Conservation (phyloP, 2,797 vertebrate genomes). For the Pagetopsis macropterus region DNA sequence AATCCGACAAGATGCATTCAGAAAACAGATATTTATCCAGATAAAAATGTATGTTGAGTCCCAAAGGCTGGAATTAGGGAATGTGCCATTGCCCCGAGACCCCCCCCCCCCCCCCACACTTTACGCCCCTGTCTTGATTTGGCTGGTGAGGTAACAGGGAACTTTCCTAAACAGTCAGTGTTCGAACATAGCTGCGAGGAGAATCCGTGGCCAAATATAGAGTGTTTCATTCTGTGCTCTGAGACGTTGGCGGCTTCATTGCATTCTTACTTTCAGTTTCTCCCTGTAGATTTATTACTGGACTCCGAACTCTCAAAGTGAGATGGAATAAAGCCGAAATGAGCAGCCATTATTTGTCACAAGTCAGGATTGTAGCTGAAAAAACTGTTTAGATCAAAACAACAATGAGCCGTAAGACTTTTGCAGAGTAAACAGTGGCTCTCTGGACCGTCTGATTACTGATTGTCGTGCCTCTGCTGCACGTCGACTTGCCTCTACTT, state of each 20-base stretch:
- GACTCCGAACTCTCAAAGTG: slow-evolving; percentile 5
- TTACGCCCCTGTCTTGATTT: no score
- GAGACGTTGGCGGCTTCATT: slow-evolving; percentile 19
- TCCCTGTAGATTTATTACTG: slow-evolving; percentile 2
- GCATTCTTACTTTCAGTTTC: slow-evolving; percentile 49
- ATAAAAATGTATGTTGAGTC: no score
- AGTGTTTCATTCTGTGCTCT: slow-evolving; percentile 27
- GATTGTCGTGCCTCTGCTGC: neutral
- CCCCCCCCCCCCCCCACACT: no score
- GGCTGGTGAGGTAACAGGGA: neutral
- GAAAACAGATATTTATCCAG: no score
- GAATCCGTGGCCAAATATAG: slow-evolving; percentile 15
- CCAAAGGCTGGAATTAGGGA: no score
- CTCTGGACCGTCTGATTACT: slow-evolving; percentile 22
- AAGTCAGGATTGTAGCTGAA: neutral
- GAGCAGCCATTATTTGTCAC: neutral
- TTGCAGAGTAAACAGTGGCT: slow-evolving; percentile 24
- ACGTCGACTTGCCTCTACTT: slow-evolving; percentile 39
- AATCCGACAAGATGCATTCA: no score
- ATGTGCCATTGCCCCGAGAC: no score
- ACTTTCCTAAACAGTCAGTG: neutral
- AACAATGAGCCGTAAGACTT: neutral
- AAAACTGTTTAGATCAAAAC: neutral
- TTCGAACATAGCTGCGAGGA: neutral
- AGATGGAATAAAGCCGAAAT: neutral